Percentiles rank a stretch among this genome's conserved stretches.
Evolutionary conservation across 2,888 invertebrate species (phyloP).

Genomic region (Campopleginae sp.): DNA sequence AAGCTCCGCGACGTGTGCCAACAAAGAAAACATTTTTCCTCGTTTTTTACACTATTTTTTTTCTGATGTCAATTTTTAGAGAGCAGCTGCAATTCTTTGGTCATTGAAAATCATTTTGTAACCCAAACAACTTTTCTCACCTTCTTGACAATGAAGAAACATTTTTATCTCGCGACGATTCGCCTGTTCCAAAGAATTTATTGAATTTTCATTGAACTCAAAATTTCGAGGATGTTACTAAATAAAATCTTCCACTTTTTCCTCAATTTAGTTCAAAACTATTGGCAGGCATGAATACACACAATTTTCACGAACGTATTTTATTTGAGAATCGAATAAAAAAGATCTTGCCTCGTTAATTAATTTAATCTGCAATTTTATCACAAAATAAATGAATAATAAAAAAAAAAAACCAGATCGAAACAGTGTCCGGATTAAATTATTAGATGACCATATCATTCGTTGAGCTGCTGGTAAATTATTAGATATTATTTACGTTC

Average conservation of each 20-base stretch:
- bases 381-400: background rate
- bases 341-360: background rate
- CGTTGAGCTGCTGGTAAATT: slow-evolving; percentile 56
- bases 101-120: background rate
- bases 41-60: background rate
- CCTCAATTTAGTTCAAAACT: background rate
- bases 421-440: slow-evolving; percentile 54
- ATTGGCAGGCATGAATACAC: background rate
- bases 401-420: background rate
- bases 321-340: background rate
- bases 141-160: background rate
- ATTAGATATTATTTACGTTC: slow-evolving; percentile 68
- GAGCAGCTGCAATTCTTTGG: background rate
- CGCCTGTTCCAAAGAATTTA: background rate
- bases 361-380: slow-evolving; percentile 5
- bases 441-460: slow-evolving; percentile 55
- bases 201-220: background rate
- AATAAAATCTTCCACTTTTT: background rate
- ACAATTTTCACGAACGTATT: background rate
- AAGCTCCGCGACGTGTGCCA: slow-evolving; percentile 6
- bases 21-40: background rate
- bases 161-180: background rate
- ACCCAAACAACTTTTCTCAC: background rate
- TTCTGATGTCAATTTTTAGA: background rate
- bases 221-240: background rate